These are phyloP conservation scores for Onchidella celtica DNA, from an alignment of 2,888 invertebrate genomes.

Conservation along the genomic window DNA sequence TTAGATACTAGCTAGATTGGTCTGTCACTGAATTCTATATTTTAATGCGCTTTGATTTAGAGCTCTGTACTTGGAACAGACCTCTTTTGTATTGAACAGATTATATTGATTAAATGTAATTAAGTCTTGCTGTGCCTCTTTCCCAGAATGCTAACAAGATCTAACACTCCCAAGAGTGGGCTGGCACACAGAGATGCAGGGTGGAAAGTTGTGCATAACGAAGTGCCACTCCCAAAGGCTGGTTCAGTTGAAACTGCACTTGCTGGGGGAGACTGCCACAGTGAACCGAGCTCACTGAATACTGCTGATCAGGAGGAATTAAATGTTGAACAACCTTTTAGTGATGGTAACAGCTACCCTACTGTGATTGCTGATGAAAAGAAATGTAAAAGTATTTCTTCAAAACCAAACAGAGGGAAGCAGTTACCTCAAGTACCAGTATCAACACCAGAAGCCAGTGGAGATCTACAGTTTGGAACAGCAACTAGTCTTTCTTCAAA, in stretches of 20 bases:
- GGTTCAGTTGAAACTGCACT: background rate
- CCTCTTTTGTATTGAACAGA: no score
- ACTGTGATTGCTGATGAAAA: background rate
- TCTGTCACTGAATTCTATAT: no score
- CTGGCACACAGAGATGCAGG: slow-evolving; percentile 36
- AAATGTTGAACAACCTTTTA: background rate
- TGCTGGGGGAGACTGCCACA: background rate
- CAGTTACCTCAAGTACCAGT: slow-evolving; percentile 34
- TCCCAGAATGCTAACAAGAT: slow-evolving; percentile 44
- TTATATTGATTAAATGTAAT: no score
- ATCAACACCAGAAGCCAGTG: background rate
- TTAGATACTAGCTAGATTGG: no score
- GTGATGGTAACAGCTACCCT: slow-evolving; percentile 2
- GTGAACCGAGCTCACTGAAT: background rate
- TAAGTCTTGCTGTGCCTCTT: no score
- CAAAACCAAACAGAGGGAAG: slow-evolving; percentile 13
- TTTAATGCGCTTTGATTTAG: no score
- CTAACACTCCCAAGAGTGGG: slow-evolving; percentile 44
- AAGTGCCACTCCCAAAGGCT: slow-evolving; percentile 12
- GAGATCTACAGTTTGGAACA: no score
- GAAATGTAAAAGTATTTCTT: background rate
- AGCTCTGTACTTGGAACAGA: no score
- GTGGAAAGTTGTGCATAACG: slow-evolving; percentile 40
- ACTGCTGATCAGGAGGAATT: background rate
- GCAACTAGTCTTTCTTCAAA: no score